These are phyloP conservation scores for Chymomyza costata DNA, from an alignment of 1,140 invertebrate genomes.

Conservation along the genomic window DNA sequence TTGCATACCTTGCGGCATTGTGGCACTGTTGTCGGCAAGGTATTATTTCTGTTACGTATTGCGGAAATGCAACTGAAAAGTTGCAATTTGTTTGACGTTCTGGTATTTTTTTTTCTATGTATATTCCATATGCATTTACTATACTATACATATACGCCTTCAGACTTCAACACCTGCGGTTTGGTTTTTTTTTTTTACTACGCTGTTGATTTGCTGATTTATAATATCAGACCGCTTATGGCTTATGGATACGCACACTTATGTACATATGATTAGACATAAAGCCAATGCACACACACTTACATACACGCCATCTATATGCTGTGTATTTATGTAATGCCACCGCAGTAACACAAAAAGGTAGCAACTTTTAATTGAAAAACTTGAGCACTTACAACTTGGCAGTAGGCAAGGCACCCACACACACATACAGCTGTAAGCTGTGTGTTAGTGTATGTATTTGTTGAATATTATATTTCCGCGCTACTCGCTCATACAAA, in stretches of 20 bases:
- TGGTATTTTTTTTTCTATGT: conserved; percentile 66
- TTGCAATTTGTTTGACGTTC: conserved; percentile 72
- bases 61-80: conserved; percentile 72
- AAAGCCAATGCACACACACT: conserved; percentile 35
- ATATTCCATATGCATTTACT: conserved; percentile 69
- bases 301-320: conserved; percentile 1
- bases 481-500: conserved; percentile 24
- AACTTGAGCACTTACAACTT: conserved; percentile 72
- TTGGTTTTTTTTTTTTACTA: conserved; percentile 31
- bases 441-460: conserved; percentile 8
- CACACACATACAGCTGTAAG: conserved; percentile 16
- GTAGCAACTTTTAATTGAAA: conserved; percentile 73
- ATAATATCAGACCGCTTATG: too few species aligned
- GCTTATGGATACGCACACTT: too few species aligned
- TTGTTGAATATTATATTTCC: conserved; percentile 45
- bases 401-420: conserved; percentile 4
- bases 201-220: conserved; percentile 25
- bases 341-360: conserved; percentile 66
- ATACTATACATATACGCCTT: too few species aligned
- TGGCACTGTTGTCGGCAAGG: conserved; percentile 37
- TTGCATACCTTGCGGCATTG: conserved; percentile 31
- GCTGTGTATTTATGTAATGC: conserved; percentile 65
- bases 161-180: conserved; percentile 62
- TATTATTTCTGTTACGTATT: conserved; percentile 72
- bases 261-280: conserved; percentile 41